Evolutionary conservation across 2,113 vertebrate genomes (phyloP).

Genomic region (Xenus cinereus): DNA sequence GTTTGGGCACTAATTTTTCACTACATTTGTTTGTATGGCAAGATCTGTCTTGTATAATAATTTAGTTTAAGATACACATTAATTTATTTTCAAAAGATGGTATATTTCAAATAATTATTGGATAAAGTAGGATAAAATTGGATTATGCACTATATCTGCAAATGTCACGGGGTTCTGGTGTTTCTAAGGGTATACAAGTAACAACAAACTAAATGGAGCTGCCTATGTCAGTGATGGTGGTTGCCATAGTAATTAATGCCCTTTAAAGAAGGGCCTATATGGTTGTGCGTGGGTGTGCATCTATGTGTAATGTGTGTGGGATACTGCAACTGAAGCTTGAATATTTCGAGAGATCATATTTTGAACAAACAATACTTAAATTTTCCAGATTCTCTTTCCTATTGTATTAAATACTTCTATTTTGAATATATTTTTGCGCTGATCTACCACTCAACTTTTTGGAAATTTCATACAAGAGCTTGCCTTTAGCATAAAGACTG

Average conservation of each 20-base stretch:
- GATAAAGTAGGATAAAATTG: background rate
- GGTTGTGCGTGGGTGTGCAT: conserved; percentile 6
- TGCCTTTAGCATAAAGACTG: background rate
- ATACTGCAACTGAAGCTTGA: background rate
- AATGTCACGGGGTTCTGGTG: background rate
- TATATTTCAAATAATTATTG: background rate
- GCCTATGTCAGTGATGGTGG: background rate
- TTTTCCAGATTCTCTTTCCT: background rate
- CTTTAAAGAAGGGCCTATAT: background rate
- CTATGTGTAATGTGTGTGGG: background rate
- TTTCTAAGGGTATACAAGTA: background rate
- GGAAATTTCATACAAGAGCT: background rate
- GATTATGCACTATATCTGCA: background rate
- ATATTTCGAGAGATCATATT: background rate
- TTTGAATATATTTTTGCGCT: background rate
- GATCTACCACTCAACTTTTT: background rate
- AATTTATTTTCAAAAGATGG: background rate
- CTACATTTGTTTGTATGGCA: background rate
- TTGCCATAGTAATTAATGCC: conserved; percentile 63
- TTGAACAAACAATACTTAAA: background rate
- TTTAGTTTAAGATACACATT: background rate
- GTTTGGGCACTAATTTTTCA: background rate
- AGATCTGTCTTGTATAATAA: background rate
- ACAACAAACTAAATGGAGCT: background rate
- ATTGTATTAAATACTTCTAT: background rate